Evolutionary conservation across 2,888 invertebrate species (phyloP), one percentile per base, ranked within the genome.

Genomic region (Drosophila sordidula): DNA sequence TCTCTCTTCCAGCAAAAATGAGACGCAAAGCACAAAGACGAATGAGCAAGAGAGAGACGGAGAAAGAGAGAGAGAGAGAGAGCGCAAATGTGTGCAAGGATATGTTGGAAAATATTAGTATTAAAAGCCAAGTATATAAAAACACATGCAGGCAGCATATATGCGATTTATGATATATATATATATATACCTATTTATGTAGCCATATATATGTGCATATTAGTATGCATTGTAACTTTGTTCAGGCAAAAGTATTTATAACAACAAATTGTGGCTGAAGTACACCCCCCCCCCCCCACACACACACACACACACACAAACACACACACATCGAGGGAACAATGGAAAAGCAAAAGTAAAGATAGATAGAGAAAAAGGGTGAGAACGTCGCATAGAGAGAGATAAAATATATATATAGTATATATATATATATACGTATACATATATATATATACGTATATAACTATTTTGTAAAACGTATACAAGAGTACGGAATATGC

Each of bases 381-480:
- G 8, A 47, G 42, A 34, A 44, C 42, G 22, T 54, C 42, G 22
- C 18, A 36, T 12, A 57, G 22, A 25, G 22, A 55, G 44, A 47
- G 8, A 52, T 32, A 44, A 8, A 54, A 6, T 18, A 18, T 18
- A 18, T 18, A 18, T 18, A 18, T 18, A 57, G n/a, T 8, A 58
- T 36, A 66, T 44, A 49, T 18, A 51, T 46, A 32, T 6, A 42
- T 41, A 75, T 18, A 18, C 18, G n/a, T 12, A 9, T 41, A 44
- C 14, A 45, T 29, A 49, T 4, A 65, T 22, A 65, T 8, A 58
- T 36, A 66, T 44, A 49, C 18, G 47, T 46, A 32, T 6, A 42
- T 41, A 75, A 70, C 76, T 83, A 84, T 86, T 82, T 86, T 86
- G 80, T 82, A 78, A 63, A 76, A 61, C 56, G 54, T 86, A 78